Evolutionary conservation across 2,113 vertebrate species (phyloP).

Genomic region (Oryzias melastigma): DNA sequence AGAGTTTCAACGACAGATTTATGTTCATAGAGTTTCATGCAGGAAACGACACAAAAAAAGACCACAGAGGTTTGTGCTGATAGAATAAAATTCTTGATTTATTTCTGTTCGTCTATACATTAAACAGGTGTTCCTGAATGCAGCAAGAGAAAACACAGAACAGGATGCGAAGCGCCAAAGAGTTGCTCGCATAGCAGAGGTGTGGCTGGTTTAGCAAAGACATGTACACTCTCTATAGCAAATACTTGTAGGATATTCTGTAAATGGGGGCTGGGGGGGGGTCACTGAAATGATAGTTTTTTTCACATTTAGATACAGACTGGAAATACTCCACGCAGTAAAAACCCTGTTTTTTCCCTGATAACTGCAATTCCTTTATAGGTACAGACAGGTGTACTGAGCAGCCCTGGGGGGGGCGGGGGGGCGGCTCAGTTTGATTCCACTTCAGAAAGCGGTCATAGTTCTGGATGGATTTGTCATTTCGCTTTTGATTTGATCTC

Average conservation of each 20-base stretch:
- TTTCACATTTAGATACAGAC: conserved; percentile 60
- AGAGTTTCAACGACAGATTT: no score
- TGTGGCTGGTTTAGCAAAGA: conserved; percentile 77
- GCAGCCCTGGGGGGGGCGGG: conserved; percentile 35
- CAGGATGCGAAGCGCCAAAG: conserved; percentile 76
- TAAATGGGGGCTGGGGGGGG: conserved; percentile 48
- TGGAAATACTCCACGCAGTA: conserved; percentile 53
- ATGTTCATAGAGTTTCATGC: not conserved
- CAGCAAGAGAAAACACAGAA: conserved; percentile 78
- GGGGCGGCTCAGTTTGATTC: conserved; percentile 33
- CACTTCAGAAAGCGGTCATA: conserved; percentile 31
- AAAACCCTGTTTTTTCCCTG: conserved; percentile 64
- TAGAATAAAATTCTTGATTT: conserved; percentile 85
- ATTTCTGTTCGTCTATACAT: conserved; percentile 82
- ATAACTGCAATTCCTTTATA: conserved; percentile 47
- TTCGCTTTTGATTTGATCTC: conserved; percentile 48
- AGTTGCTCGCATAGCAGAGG: conserved; percentile 75
- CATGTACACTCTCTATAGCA: conserved; percentile 64
- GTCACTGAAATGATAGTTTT: conserved; percentile 50
- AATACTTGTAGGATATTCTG: conserved; percentile 50
- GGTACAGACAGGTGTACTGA: conserved; percentile 45
- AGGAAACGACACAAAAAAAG: not conserved
- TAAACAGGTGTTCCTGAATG: conserved; percentile 82
- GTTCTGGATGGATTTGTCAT: conserved; percentile 63
- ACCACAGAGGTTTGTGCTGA: conserved; percentile 56